Evolutionary conservation across 1,140 invertebrate genomes (phyloP).

Genomic region (Ostrea denselamellosa): DNA sequence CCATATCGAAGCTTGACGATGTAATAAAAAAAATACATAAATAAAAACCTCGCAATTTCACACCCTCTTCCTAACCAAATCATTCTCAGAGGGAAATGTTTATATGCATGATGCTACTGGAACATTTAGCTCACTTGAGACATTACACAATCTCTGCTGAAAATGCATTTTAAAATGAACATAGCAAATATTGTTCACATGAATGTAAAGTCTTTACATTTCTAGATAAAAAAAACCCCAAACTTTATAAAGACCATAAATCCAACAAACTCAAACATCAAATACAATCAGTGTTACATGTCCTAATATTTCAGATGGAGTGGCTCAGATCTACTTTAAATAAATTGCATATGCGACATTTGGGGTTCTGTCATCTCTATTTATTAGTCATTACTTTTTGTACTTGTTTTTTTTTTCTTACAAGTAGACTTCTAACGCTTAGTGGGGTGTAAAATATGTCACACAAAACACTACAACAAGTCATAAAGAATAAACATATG

Average conservation of each 20-base stretch:
- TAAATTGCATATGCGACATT: neutral
- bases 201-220: no score
- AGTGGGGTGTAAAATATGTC: neutral
- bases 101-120: neutral
- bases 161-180: neutral
- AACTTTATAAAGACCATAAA: no score
- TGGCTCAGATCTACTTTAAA: no score
- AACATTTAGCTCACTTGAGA: no score
- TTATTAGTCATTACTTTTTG: neutral
- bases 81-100: neutral
- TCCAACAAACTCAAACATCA: no score
- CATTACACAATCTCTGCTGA: neutral
- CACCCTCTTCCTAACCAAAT: neutral
- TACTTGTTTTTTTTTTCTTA: neutral
- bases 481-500: neutral
- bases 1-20: neutral
- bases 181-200: no score
- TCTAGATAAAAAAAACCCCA: no score
- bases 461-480: neutral
- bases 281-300: no score
- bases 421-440: neutral
- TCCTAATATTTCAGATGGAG: no score
- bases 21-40: neutral
- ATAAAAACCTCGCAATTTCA: neutral
- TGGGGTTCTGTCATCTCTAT: neutral